Evolutionary conservation across 2,113 vertebrate species (phyloP).

Genomic region (Cephalopterus ornatus): DNA sequence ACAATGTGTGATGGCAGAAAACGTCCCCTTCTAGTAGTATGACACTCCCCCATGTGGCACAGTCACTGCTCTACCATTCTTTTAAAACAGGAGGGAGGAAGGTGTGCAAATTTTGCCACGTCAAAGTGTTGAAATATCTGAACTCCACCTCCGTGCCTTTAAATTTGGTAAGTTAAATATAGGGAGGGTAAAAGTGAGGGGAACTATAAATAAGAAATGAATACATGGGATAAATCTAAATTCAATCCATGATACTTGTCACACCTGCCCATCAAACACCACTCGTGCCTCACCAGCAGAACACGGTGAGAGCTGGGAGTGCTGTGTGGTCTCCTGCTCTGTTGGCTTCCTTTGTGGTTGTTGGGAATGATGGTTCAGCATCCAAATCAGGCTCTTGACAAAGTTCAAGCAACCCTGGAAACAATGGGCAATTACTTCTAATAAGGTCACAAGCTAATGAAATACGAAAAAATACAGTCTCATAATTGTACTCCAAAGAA

Average conservation of each 20-base stretch:
- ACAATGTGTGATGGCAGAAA: not conserved
- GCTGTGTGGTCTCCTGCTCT: not conserved
- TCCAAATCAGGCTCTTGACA: not conserved
- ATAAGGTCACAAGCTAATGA: not conserved
- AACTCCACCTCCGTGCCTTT: not conserved
- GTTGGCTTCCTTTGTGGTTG: not conserved
- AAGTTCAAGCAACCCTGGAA: not conserved
- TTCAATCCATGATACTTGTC: not conserved
- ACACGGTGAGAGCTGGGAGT: rapidly evolving
- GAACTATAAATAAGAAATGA: not conserved
- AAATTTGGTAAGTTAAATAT: not conserved
- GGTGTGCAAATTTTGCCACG: not conserved
- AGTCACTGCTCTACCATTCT: not conserved
- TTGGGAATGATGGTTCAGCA: not conserved
- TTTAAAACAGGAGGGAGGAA: not conserved
- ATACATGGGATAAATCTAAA: not conserved
- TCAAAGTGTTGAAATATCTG: not conserved
- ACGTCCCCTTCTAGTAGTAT: not conserved
- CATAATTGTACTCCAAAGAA: not conserved
- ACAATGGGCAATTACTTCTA: not conserved
- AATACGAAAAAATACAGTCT: not conserved
- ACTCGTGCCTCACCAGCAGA: not conserved
- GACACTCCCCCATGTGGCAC: not conserved
- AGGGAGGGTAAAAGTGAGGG: not conserved
- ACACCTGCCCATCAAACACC: not conserved